Percentiles rank a stretch among this genome's conserved stretches.
Evolutionary conservation across 2,113 vertebrate species (phyloP).

Genomic region (Chroicocephalus ridibundus): DNA sequence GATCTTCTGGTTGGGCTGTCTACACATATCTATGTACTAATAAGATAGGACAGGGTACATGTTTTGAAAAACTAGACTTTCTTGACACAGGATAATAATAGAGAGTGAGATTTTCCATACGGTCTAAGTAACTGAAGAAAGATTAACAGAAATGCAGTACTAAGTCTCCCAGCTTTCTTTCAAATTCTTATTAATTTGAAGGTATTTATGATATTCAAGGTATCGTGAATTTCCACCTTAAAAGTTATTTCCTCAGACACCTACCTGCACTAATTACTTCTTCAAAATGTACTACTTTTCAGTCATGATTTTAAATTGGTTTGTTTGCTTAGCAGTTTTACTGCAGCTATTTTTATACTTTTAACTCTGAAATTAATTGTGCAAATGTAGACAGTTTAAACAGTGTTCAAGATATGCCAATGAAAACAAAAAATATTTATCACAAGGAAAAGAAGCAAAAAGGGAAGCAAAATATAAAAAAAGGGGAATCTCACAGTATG

Average conservation of each 20-base stretch:
- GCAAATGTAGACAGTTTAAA: no score
- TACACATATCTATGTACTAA: not conserved
- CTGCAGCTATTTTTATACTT: not conserved
- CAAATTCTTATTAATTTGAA: not conserved
- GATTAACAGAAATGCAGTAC: not conserved
- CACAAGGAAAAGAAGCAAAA: not conserved
- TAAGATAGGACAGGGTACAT: not conserved
- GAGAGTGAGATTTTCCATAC: not conserved
- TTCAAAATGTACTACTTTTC: not conserved
- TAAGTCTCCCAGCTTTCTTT: not conserved
- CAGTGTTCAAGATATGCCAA: not conserved
- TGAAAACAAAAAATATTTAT: not conserved
- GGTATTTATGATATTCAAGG: not conserved
- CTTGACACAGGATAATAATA: not conserved
- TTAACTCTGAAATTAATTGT: not conserved
- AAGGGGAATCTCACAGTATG: not conserved
- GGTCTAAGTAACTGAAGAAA: not conserved
- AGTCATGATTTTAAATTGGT: not conserved
- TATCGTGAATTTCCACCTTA: not conserved
- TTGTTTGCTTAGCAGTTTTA: not conserved
- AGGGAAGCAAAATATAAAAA: not conserved
- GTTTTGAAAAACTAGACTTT: not conserved
- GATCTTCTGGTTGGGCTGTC: not conserved
- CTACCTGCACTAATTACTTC: not conserved
- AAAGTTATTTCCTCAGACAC: not conserved